Evolutionary conservation across 1,140 invertebrate species (phyloP).

Genomic region (Leguminivora glycinivorella): DNA sequence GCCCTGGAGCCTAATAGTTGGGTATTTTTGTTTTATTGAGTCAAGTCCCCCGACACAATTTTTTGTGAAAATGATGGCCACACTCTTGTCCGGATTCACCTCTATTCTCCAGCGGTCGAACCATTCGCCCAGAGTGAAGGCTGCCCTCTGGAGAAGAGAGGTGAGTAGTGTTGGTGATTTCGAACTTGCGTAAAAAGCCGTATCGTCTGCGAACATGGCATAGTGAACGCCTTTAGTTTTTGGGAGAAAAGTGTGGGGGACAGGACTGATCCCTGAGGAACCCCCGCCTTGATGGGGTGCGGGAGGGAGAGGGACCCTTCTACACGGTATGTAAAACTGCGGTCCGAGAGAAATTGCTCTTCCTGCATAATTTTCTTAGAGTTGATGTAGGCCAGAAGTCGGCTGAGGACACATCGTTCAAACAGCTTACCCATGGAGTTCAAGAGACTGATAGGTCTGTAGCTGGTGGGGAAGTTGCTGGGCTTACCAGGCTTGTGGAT

Average conservation of each 20-base stretch:
- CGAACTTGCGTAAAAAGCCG: conserved; percentile 31
- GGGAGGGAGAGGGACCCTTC: background rate
- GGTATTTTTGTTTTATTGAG: background rate
- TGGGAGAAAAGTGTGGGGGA: conserved; percentile 23
- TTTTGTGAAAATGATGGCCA: conserved; percentile 2
- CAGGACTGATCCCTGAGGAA: conserved; percentile 31
- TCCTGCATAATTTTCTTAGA: background rate
- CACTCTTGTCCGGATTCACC: conserved; percentile 44
- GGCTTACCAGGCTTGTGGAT: conserved; percentile 1
- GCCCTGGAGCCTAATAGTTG: background rate
- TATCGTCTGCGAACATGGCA: conserved; percentile 46
- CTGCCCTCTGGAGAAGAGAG: conserved; percentile 35
- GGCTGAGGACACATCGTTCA: background rate
- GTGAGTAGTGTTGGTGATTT: conserved; percentile 4
- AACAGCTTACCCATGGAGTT: conserved; percentile 25
- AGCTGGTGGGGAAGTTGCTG: background rate
- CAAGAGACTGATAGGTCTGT: conserved; percentile 18
- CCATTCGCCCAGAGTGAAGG: conserved; percentile 33
- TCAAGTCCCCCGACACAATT: background rate
- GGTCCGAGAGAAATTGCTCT: conserved; percentile 15
- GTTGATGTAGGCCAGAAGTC: background rate
- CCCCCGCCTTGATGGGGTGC: conserved; percentile 13
- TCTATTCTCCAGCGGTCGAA: conserved; percentile 43
- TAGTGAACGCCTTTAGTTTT: background rate
- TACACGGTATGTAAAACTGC: background rate